Base-by-base conservation (phyloP, 2,888 invertebrate genomes). In the Malachius bipustulatus region DNA sequence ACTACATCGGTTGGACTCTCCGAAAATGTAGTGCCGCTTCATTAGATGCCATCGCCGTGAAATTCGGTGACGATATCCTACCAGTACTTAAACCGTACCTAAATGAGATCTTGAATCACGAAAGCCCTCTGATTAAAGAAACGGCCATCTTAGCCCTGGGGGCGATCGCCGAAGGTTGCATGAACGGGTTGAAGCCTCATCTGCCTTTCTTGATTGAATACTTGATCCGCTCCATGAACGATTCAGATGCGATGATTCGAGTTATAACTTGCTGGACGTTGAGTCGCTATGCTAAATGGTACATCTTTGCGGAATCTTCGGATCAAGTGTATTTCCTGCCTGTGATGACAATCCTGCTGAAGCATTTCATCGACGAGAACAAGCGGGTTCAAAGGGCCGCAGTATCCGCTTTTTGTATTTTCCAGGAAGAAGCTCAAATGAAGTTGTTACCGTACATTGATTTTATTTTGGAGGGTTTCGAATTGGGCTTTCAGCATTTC, bases 11-110 rank as follows among this genome's bases (percentile, higher is more conserved):
- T 60, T 98, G 97, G 97, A 98, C 96, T 66, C 71, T 98, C 49
- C 77, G 94, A 52, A 96, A 98, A 66, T 98, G 98, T 60, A 93
- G 94, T 51, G 98, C 98, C 0, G 97, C 98, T 15, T 96, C 96
- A 0, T 69, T 98, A 36, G 98, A 98, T 66, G 89, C 94, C 32
- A 65, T 99, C 36, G 93, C 98, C 26, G 88, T 91, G 60, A 93
- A 97, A 35, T 99, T 97, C 61, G 79, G 84, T 16, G 93, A 94
- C 42, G 91, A 93, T 43, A 73, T 98, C 40, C 70, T 97, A 50
- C 88, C 89, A 0, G 80, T 91, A 40, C 73, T 98, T 16, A 73
- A 98, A 51, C 97, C 97, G 4, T 89, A 94, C 52, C 71, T 99
- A 6, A 91, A 94, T 60, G 93, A 96, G 59, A 91, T 93, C 0